Conservation (phyloP, 2,888 invertebrate species). For the Therioaphis trifolii region DNA sequence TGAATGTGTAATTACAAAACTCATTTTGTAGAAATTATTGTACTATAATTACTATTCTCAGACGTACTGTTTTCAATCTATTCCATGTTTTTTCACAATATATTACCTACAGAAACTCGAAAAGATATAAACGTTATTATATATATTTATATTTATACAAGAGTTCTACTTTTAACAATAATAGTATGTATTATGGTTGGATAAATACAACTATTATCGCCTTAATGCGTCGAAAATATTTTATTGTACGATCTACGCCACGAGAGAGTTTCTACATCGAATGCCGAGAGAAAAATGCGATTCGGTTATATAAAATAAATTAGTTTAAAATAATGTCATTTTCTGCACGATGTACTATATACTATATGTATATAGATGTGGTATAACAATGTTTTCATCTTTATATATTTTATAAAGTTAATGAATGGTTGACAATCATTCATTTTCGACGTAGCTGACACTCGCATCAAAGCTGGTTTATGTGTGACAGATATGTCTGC, state of each 20-base stretch:
- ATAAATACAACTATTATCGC: too few species aligned
- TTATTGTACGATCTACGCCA: not conserved
- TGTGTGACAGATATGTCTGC: slow-evolving; percentile 4
- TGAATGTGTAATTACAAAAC: too few species aligned
- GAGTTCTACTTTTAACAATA: too few species aligned
- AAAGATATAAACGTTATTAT: too few species aligned
- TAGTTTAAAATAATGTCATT: not conserved
- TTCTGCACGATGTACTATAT: not conserved
- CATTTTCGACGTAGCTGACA: slow-evolving; percentile 11
- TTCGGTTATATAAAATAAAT: not conserved
- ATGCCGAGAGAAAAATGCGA: not conserved
- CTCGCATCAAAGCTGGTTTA: slow-evolving; percentile 25
- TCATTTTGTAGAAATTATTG: too few species aligned
- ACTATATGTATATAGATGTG: not conserved
- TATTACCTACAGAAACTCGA: too few species aligned
- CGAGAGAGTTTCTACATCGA: not conserved
- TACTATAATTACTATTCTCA: too few species aligned
- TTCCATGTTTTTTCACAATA: too few species aligned
- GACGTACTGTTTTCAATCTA: too few species aligned
- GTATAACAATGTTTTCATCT: not conserved
- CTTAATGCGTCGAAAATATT: not conserved
- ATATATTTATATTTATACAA: too few species aligned
- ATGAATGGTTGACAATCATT: slow-evolving; percentile 37
- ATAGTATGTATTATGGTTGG: too few species aligned
- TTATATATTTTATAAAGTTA: slow-evolving; percentile 10